Percentiles rank a stretch among this genome's conserved stretches.
Conservation (phyloP, 2,113 vertebrate genomes). For the Pedetes capensis region DNA sequence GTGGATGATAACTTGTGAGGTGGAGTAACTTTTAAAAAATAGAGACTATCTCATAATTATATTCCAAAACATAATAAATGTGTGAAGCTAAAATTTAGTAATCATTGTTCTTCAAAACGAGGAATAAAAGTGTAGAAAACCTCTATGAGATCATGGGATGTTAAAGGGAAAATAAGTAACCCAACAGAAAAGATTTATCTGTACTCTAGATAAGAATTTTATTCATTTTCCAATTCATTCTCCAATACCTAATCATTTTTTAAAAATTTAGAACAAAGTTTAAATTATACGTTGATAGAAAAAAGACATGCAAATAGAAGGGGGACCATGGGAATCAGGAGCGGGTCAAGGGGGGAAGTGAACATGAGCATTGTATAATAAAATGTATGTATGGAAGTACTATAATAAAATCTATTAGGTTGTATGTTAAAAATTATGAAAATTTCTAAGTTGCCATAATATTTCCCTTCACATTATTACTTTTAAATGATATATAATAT, state of each 20-base stretch:
- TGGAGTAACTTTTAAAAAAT: neutral
- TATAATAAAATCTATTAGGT: no score
- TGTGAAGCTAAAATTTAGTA: neutral
- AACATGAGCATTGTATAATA: no score
- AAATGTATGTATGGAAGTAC: no score
- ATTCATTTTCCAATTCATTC: neutral
- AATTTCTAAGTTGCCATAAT: neutral
- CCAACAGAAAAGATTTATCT: neutral
- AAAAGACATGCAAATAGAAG: no score
- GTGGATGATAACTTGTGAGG: neutral
- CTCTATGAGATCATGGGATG: neutral
- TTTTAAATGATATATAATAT: neutral
- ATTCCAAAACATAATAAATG: neutral
- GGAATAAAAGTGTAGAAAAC: neutral
- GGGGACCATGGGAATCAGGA: no score
- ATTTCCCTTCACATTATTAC: neutral
- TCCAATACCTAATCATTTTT: neutral
- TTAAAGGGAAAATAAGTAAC: neutral
- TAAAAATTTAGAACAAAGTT: no score
- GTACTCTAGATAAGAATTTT: neutral
- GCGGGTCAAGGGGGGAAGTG: no score
- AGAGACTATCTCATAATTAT: neutral
- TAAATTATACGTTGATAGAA: no score
- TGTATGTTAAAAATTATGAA: no score
- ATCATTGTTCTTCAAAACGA: neutral